These are phyloP conservation scores for Rhea pennata DNA, from an alignment of 2,113 vertebrate species.

Conservation along the genomic window DNA sequence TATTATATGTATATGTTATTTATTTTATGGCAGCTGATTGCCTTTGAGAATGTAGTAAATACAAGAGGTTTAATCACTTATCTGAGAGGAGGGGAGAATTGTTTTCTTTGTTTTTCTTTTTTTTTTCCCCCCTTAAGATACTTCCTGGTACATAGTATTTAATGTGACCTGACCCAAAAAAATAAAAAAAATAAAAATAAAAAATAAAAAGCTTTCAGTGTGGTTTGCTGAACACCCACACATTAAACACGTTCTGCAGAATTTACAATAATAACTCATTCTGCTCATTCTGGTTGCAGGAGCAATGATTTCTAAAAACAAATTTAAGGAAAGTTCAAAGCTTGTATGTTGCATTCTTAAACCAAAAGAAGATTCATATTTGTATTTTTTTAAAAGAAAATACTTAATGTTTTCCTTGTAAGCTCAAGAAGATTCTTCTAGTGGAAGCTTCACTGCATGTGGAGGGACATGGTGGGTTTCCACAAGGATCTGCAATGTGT, in stretches of 20 bases:
- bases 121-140: conserved; percentile 38
- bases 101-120: neutral
- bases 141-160: neutral
- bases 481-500: neutral
- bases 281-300: neutral
- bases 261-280: conserved; percentile 49
- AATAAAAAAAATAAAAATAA: neutral
- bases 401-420: neutral
- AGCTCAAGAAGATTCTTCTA: neutral
- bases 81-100: neutral
- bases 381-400: neutral
- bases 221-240: conserved; percentile 71
- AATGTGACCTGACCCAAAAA: conserved; percentile 21
- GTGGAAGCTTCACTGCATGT: neutral
- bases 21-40: neutral
- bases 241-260: neutral
- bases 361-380: neutral
- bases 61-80: conserved; percentile 25
- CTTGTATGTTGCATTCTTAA: neutral
- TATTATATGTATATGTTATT: too few relatives aligned
- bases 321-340: conserved; percentile 20
- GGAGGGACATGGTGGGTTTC: neutral
- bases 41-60: conserved; percentile 24
- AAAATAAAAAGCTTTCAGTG: conserved; percentile 23
- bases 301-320: conserved; percentile 40